Conservation (phyloP, 2,888 invertebrate genomes). For the Lacanobia wlatinum region DNA sequence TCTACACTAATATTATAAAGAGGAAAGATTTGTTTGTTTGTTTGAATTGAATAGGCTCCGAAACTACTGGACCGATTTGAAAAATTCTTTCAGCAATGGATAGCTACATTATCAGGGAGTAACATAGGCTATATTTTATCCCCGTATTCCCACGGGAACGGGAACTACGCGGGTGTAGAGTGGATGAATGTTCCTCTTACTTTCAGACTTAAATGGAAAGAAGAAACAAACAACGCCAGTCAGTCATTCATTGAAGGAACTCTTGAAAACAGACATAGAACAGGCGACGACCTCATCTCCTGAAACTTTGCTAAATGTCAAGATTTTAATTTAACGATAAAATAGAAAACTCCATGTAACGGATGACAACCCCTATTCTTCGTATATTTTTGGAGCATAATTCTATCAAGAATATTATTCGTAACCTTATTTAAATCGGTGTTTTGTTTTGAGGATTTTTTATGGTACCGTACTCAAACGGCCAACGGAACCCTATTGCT, state of each 20-base stretch:
- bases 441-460: neutral
- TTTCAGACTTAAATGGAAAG: conserved; percentile 6
- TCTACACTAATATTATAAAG: no score
- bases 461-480: no score
- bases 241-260: conserved; percentile 7
- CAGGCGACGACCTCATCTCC: conserved; percentile 42
- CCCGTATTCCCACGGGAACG: no score
- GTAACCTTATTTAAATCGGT: neutral
- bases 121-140: no score
- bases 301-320: conserved; percentile 48
- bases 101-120: no score
- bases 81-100: no score
- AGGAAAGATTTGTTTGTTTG: no score
- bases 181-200: neutral
- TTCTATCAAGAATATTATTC: neutral
- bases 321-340: conserved; percentile 56
- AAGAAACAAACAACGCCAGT: conserved; percentile 22
- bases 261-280: conserved; percentile 33
- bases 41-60: no score
- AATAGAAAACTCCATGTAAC: conserved; percentile 38
- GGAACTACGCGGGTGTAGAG: no score
- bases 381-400: neutral
- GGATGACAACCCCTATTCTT: conserved; percentile 1
- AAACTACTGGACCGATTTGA: no score
- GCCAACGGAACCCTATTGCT: no score